phyloP scores from a whole-genome alignment of 2,888 invertebrate genomes.

The Callosobruchus maculatus region DNA sequence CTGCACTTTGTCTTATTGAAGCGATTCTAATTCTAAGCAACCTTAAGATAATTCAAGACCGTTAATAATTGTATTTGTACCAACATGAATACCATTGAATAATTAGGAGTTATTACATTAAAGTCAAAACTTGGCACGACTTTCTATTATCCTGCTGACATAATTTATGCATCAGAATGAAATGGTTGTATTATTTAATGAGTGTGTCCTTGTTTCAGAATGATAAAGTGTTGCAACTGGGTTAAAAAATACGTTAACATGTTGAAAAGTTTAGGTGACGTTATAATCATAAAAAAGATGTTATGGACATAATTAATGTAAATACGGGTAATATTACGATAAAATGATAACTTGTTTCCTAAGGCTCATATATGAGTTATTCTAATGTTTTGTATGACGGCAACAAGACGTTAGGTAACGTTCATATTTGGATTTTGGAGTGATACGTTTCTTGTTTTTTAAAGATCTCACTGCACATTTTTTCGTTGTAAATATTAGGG shows the following conservation, averaged over 20 bases:
- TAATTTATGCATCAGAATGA: background rate
- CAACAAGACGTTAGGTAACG: too few relatives aligned
- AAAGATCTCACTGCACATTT: too few relatives aligned
- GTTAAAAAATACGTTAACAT: background rate
- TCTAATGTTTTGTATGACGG: too few relatives aligned
- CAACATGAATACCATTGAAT: background rate
- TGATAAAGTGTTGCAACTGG: background rate
- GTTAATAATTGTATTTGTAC: background rate
- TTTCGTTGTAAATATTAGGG: too few relatives aligned
- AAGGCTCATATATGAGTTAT: too few relatives aligned
- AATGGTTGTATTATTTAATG: background rate
- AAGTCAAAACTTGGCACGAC: background rate
- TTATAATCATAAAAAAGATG: background rate
- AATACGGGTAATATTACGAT: background rate
- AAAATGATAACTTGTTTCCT: background rate
- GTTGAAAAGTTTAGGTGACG: background rate
- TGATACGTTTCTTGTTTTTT: too few relatives aligned
- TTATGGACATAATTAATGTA: background rate
- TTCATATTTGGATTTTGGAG: too few relatives aligned
- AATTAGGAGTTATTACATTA: background rate
- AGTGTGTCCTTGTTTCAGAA: background rate
- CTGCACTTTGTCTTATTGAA: too few relatives aligned
- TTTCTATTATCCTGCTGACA: background rate
- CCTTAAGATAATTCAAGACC: background rate
- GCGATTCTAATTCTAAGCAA: background rate